These are phyloP conservation scores for Drosophila gunungcola DNA, from an alignment of 1,140 invertebrate species.

Conservation along the genomic window DNA sequence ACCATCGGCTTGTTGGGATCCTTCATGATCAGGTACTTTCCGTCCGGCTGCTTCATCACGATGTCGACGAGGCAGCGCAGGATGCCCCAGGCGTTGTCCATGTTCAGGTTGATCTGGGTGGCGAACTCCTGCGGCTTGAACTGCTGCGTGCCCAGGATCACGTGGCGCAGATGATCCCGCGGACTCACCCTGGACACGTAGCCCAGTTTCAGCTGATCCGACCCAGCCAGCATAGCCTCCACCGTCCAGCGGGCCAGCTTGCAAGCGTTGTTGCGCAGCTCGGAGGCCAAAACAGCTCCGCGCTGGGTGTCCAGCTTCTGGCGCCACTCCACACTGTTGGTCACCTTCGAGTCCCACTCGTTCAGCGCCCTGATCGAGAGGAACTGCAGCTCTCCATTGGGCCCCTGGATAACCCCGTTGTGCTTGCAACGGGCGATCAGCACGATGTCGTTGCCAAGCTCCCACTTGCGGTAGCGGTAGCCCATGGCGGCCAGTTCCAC, in stretches of 20 bases:
- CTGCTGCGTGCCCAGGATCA: slow-evolving; percentile 99
- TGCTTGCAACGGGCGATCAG: slow-evolving; percentile 98
- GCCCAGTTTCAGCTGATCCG: slow-evolving; percentile 99
- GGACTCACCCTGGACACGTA: slow-evolving; percentile 97
- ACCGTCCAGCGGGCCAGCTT: slow-evolving; percentile 99
- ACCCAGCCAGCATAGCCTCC: slow-evolving; percentile 97
- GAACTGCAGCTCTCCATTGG: slow-evolving; percentile 96
- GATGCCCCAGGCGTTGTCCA: slow-evolving; percentile 99
- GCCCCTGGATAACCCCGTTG: slow-evolving; percentile 96
- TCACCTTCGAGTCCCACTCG: slow-evolving; percentile 98
- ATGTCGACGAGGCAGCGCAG: slow-evolving; percentile 98
- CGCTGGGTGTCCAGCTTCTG: slow-evolving; percentile 98
- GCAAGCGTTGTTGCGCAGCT: slow-evolving; percentile 98
- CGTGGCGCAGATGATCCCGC: slow-evolving; percentile 97
- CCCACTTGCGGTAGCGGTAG: slow-evolving; percentile 98
- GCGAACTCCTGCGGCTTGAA: slow-evolving; percentile 99
- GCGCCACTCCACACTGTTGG: slow-evolving; percentile 99
- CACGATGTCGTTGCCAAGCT: slow-evolving; percentile 95
- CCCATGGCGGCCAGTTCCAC: slow-evolving; percentile 97
- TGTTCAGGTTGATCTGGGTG: slow-evolving; percentile 98
- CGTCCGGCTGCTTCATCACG: slow-evolving; percentile 98
- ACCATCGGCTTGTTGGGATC: slow-evolving; percentile 99
- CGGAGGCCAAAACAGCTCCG: slow-evolving; percentile 98
- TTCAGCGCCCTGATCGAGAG: slow-evolving; percentile 99
- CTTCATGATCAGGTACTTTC: slow-evolving; percentile 99